Evolutionary conservation across 2,113 vertebrate genomes (phyloP).

Genomic region (Oreochromis niloticus): DNA sequence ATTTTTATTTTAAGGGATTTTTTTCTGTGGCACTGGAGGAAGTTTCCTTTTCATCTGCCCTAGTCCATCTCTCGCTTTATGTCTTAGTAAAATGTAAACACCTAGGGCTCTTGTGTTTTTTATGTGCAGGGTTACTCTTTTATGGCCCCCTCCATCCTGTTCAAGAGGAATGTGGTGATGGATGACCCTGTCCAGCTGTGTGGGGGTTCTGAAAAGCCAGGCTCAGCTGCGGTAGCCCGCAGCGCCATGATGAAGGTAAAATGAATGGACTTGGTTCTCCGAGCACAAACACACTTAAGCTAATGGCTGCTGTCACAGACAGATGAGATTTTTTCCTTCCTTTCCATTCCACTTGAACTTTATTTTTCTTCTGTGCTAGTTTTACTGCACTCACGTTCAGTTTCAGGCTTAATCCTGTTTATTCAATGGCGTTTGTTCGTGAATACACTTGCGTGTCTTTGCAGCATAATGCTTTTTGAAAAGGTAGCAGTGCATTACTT

Average conservation of each 20-base stretch:
- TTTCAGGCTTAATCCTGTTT: neutral
- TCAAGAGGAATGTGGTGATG: slow-evolving; percentile 93
- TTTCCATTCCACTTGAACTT: neutral
- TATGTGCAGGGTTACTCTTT: slow-evolving; percentile 89
- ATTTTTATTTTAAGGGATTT: neutral
- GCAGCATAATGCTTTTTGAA: neutral
- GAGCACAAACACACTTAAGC: slow-evolving; percentile 51
- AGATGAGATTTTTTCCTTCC: neutral
- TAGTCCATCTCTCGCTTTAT: neutral
- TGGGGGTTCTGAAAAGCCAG: slow-evolving; percentile 81
- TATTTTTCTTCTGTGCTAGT: neutral
- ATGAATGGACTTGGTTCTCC: slow-evolving; percentile 17
- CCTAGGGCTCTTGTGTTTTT: neutral
- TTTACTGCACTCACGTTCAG: neutral
- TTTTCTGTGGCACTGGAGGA: neutral
- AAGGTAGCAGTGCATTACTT: neutral
- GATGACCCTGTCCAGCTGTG: slow-evolving; percentile 85
- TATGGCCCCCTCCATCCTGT: slow-evolving; percentile 94
- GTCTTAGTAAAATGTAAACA: slow-evolving; percentile 19
- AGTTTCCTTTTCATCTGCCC: neutral
- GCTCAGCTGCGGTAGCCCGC: slow-evolving; percentile 83
- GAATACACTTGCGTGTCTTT: neutral
- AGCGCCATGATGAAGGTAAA: slow-evolving; percentile 97
- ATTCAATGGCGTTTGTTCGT: neutral
- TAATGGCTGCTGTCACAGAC: slow-evolving; percentile 42